Evolutionary conservation across 2,888 invertebrate genomes (phyloP).

Genomic region (Habrosyne pyritoides): DNA sequence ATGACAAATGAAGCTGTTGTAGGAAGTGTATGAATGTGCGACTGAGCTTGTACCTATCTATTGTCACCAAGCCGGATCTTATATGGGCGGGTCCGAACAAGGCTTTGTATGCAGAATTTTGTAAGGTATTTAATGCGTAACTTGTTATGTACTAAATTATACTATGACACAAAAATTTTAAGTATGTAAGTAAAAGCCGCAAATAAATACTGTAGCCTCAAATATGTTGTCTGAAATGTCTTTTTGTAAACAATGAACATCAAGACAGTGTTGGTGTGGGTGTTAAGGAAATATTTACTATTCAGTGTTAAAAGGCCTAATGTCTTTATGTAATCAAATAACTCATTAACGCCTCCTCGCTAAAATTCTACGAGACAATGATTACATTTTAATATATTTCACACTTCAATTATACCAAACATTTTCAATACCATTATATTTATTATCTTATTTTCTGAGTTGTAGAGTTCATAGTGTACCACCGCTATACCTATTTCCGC

Average conservation of each 20-base stretch:
- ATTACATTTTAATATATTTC: neutral
- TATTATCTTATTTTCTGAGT: no score
- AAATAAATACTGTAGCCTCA: neutral
- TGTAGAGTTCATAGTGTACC: no score
- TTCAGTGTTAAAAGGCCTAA: conserved; percentile 23
- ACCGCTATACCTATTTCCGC: no score
- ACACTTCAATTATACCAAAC: neutral
- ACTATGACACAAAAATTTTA: no score
- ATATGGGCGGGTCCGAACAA: conserved; percentile 13
- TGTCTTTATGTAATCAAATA: neutral
- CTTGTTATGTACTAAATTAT: neutral
- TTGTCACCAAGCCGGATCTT: conserved; percentile 23
- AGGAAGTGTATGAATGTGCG: conserved; percentile 30
- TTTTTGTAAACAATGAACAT: no score
- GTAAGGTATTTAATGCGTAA: neutral
- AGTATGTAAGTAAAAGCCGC: neutral
- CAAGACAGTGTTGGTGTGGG: conserved; percentile 8
- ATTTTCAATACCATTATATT: no score
- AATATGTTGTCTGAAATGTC: conserved; percentile 19
- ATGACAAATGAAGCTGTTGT: conserved; percentile 29
- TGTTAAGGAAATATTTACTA: conserved; percentile 31
- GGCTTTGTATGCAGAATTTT: conserved; percentile 26
- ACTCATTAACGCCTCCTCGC: conserved; percentile 4
- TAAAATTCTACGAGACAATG: neutral
- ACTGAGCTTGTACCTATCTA: conserved; percentile 15